Conservation (phyloP, 2,797 vertebrate genomes). For the Iguana delicatissima region DNA sequence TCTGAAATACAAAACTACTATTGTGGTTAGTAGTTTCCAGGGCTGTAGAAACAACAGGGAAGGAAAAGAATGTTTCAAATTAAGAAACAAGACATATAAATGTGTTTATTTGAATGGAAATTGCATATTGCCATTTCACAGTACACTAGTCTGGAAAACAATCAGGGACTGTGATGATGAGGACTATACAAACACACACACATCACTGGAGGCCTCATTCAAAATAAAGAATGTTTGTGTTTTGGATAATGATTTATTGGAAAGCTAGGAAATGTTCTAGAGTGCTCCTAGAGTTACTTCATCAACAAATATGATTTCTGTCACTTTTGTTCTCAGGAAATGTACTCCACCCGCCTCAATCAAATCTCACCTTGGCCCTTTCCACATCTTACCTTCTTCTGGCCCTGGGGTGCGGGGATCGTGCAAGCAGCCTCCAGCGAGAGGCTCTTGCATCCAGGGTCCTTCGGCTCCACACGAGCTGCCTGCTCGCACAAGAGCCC, state of each 20-base stretch:
- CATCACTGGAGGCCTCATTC: constrained; percentile 68
- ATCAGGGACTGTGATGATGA: constrained; percentile 11
- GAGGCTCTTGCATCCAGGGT: too few species aligned
- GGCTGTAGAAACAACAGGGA: constrained; percentile 39
- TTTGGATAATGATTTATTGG: constrained; percentile 70
- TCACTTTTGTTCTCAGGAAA: not conserved
- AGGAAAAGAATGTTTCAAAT: not conserved
- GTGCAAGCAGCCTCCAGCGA: too few species aligned
- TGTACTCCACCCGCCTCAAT: not conserved
- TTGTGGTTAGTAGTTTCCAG: rapidly evolving
- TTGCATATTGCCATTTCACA: constrained; percentile 46
- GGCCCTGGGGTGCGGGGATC: too few species aligned
- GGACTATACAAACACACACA: not conserved
- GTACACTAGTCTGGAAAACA: constrained; percentile 63
- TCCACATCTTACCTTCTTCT: too few species aligned
- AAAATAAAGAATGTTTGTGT: constrained; percentile 70
- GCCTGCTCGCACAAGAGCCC: too few species aligned
- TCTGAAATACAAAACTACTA: constrained; percentile 19
- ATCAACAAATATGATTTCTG: constrained; percentile 29
- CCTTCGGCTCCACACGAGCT: too few species aligned
- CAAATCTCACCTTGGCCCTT: not conserved
- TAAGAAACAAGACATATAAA: constrained; percentile 11
- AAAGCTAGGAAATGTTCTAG: constrained; percentile 55
- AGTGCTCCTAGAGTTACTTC: constrained; percentile 68
- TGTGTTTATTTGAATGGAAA: constrained; percentile 49